Conservation (phyloP, 2,113 vertebrate genomes). For the Percopsis transmontana region DNA sequence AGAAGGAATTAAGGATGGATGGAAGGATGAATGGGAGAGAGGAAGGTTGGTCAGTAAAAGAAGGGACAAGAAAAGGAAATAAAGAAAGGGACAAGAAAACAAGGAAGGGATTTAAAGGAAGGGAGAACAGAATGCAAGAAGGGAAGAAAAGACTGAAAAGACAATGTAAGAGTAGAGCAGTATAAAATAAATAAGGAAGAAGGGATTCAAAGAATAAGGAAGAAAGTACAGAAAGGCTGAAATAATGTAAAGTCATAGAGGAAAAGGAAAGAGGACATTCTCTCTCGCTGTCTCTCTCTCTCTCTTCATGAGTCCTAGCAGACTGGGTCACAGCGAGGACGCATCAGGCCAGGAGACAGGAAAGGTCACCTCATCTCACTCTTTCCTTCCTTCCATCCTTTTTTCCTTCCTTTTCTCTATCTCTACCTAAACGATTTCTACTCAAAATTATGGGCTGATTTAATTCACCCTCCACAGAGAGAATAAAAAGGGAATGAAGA, state of each 20-base stretch:
- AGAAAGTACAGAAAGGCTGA: conserved; percentile 10
- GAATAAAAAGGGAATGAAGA: background rate
- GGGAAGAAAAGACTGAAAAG: conserved; percentile 1
- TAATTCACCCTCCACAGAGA: conserved; percentile 28
- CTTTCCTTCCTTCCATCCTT: background rate
- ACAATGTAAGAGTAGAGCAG: conserved; percentile 3
- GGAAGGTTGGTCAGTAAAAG: background rate
- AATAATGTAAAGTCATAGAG: too few relatives aligned
- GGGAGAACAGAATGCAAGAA: conserved; percentile 6
- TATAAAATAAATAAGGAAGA: conserved; percentile 24
- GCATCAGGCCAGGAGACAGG: conserved; percentile 52
- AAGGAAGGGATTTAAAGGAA: background rate
- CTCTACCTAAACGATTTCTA: conserved; percentile 54
- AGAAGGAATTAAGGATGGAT: conserved; percentile 3
- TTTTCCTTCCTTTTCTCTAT: conserved; percentile 22
- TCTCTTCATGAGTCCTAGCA: conserved; percentile 39
- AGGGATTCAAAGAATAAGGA: too few relatives aligned
- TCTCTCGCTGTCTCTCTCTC: conserved; percentile 4
- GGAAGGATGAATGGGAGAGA: background rate
- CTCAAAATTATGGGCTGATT: conserved; percentile 44
- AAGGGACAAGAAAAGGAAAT: background rate
- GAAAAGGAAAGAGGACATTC: conserved; percentile 16
- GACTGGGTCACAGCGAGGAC: conserved; percentile 40
- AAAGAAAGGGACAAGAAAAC: conserved; percentile 2
- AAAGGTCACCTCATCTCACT: conserved; percentile 60